Base-by-base conservation (phyloP, 2,113 vertebrate species). In the Oncorhynchus nerka region DNA sequence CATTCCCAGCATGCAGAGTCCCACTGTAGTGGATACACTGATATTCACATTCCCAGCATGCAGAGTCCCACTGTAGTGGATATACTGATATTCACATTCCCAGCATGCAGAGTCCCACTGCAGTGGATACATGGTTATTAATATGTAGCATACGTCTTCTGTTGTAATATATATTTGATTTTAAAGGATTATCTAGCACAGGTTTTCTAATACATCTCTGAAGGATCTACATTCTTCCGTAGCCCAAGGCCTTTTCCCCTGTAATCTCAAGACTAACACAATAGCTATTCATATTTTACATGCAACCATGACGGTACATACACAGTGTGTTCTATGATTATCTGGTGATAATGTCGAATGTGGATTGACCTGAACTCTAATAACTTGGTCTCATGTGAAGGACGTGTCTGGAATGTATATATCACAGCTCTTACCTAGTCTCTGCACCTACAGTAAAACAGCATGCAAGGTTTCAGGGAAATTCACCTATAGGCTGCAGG, bases 201-300 rank as follows among this genome's bases (percentile, higher is more conserved):
- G 39, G 39, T 45, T 19, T 64, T 64, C 61, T 26, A 64, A 26
- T 24, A 6, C 61, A 90, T 89, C 22, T 86, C 85, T 88, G 90
- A 92, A 89, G 79, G 77, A 72, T 74, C 80, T 75, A 84, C 86
- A 77, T 85, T 34, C 85, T 89, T 87, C 86, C 75, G 89, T 87
- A 77, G 84, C 80, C 79, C 70, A 61, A 77, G 75, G 64, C 73
- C 72, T 39, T 6, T n/a, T 79, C 81, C 79, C 30, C 7, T 81
- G 85, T 82, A 80, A 68, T 79, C 85, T 78, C 79, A 82, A 85
- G 82, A 83, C 80, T 75, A 79, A 87, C 62, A 83, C 85, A 80
- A 88, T 81, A 78, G 81, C 77, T 45, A 45, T 45, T 11, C 2
- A 45, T 45, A 39, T 86, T 83, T 74, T 73, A 75, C 34, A 82